Percentiles rank a stretch among this genome's conserved stretches.
Conservation (phyloP, 2,888 invertebrate species). For the Rosalia funebris region DNA sequence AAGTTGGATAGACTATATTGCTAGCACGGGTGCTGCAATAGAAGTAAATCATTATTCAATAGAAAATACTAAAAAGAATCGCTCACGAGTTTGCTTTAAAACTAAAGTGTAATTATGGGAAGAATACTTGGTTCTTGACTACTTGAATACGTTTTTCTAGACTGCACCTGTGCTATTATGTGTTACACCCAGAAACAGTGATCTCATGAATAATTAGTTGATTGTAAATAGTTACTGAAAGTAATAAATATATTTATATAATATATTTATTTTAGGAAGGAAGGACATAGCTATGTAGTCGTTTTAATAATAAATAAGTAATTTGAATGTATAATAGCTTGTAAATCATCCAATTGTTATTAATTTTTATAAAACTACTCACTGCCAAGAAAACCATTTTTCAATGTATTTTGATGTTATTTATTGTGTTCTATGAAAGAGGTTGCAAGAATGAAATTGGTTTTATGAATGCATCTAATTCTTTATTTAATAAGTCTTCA, state of each 20-base stretch:
- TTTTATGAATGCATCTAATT: no score
- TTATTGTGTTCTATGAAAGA: conserved; percentile 2
- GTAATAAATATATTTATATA: conserved; percentile 46
- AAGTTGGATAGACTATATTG: conserved; percentile 34
- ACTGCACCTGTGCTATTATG: conserved; percentile 35
- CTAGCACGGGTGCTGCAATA: conserved; percentile 35
- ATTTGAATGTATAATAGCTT: conserved; percentile 20
- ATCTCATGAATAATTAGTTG: conserved; percentile 57
- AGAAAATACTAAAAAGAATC: not conserved
- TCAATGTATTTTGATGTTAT: conserved; percentile 9
- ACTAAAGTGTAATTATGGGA: not conserved
- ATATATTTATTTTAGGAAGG: conserved; percentile 50
- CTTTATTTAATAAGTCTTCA: not conserved
- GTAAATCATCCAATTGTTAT: conserved; percentile 16
- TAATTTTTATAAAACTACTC: conserved; percentile 19
- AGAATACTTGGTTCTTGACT: conserved; percentile 24
- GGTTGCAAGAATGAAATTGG: conserved; percentile 18
- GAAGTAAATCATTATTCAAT: conserved; percentile 13
- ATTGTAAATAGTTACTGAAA: conserved; percentile 46
- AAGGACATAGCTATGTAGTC: conserved; percentile 30
- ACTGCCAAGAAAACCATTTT: conserved; percentile 21
- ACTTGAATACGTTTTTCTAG: conserved; percentile 23
- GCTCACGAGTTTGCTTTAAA: conserved; percentile 2
- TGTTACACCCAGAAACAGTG: conserved; percentile 52
- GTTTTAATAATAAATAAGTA: conserved; percentile 21